Conservation (phyloP, 2,888 invertebrate genomes). For the Ophraella communa region DNA sequence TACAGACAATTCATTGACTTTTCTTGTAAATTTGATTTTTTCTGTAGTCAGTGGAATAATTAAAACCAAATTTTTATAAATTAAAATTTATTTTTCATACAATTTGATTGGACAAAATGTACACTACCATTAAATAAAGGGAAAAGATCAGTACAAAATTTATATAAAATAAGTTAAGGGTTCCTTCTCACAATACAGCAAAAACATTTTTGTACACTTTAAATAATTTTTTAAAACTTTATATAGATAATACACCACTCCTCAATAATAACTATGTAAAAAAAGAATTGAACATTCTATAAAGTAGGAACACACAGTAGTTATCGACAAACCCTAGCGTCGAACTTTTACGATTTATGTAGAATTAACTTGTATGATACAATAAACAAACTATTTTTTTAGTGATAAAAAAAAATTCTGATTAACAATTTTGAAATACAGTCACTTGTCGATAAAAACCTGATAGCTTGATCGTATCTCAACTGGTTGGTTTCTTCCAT, state of each 20-base stretch:
- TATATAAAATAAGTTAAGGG: conserved; percentile 39
- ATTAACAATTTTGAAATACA: no score
- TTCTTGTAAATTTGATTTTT: no score
- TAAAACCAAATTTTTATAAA: conserved; percentile 26
- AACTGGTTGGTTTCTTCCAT: no score
- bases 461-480: no score
- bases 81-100: conserved; percentile 38
- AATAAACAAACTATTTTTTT: no score
- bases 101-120: conserved; percentile 37
- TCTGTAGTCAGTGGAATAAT: background rate
- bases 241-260: conserved; percentile 16
- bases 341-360: no score
- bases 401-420: no score
- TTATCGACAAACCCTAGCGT: background rate
- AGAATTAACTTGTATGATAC: no score
- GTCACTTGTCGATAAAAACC: no score
- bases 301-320: no score
- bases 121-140: conserved; percentile 34
- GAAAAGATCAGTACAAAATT: conserved; percentile 36
- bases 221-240: conserved; percentile 14
- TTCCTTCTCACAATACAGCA: conserved; percentile 21
- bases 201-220: conserved; percentile 14
- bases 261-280: conserved; percentile 15
- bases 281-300: conserved; percentile 9
- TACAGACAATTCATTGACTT: no score